Percentiles rank a stretch among this genome's conserved stretches.
Evolutionary conservation across 2,888 invertebrate genomes (phyloP).

Genomic region (Vesta saturnalis): DNA sequence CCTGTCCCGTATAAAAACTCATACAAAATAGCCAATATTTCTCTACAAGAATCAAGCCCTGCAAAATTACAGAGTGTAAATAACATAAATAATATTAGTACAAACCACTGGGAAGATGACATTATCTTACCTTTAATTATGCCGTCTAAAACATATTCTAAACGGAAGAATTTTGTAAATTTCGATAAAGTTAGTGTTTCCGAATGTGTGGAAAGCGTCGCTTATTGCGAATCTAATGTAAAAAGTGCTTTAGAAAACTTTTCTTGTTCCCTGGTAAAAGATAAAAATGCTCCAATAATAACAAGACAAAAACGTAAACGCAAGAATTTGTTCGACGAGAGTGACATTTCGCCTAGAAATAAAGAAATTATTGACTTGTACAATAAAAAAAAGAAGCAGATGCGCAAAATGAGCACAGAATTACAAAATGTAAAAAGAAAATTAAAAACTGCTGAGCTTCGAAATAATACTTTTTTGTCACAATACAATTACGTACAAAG

Average conservation of each 20-base stretch:
- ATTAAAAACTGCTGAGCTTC: neutral
- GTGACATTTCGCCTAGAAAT: slow-evolving; percentile 32
- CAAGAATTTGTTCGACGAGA: neutral
- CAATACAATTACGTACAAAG: neutral
- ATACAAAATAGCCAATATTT: neutral
- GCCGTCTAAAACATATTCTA: neutral
- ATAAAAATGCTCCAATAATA: neutral
- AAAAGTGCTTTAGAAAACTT: neutral
- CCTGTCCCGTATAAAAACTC: neutral
- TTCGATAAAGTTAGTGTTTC: neutral
- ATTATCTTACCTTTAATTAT: neutral
- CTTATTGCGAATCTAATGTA: neutral
- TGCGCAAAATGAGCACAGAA: neutral
- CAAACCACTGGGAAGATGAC: neutral
- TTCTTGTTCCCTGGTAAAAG: neutral
- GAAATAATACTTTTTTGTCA: neutral
- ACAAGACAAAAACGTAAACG: neutral
- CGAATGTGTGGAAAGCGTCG: neutral
- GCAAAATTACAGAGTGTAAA: neutral
- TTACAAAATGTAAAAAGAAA: neutral
- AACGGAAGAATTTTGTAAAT: neutral
- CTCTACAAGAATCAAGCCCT: neutral
- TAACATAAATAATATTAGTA: neutral
- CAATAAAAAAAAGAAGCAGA: neutral
- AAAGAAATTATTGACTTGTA: too few species aligned